Base-by-base conservation (phyloP, 2,888 invertebrate genomes). In the Mesorhabditis spiculigera region DNA sequence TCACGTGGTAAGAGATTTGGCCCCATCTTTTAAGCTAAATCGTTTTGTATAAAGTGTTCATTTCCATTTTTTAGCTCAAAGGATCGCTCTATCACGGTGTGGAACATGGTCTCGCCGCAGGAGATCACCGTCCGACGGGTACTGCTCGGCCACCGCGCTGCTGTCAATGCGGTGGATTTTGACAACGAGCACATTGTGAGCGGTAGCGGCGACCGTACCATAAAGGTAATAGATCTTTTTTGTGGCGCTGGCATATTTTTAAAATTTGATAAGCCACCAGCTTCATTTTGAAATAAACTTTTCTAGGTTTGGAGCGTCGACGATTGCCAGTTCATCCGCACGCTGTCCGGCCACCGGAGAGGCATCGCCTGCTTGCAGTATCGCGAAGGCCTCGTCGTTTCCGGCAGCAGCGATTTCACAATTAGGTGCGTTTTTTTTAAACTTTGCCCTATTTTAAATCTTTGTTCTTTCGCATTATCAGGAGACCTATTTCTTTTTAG, bases 361-460 rank as follows among this genome's bases (percentile, higher is more conserved):
- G 98, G 98, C 74, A 99, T 99, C 86, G 98, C 98, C 72, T 99
- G 98, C 89, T 90, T 99, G 71, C 98, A 99, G 88, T 99, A 99
- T 89, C 90, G n/a, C n/a, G 96, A 97, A 98, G 89, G 95, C 80
- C 90, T 99, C 70, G 96, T 99, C 41, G 98, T 98, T 81, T 96
- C 95, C 86, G 98, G 98, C 75, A 95, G 95, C n/a, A 96, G 96
- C 69, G 98, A 99, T 89, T 98, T 98, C 89, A 96, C 97, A 41
- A 99, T 99, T 86, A 90, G 94, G 90, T 92, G 28, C 28, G n/a
- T n/a, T 28, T 28, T 28, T 28, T 28, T n/a, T n/a, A n/a, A n/a
- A n/a, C n/a, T n/a, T n/a, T n/a, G n/a, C n/a, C n/a, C n/a, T n/a
- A n/a, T n/a, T n/a, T n/a, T n/a, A n/a, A n/a, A n/a, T n/a, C n/a